These are phyloP conservation scores for Chionis minor DNA, from an alignment of 2,113 vertebrate species.

Conservation along the genomic window DNA sequence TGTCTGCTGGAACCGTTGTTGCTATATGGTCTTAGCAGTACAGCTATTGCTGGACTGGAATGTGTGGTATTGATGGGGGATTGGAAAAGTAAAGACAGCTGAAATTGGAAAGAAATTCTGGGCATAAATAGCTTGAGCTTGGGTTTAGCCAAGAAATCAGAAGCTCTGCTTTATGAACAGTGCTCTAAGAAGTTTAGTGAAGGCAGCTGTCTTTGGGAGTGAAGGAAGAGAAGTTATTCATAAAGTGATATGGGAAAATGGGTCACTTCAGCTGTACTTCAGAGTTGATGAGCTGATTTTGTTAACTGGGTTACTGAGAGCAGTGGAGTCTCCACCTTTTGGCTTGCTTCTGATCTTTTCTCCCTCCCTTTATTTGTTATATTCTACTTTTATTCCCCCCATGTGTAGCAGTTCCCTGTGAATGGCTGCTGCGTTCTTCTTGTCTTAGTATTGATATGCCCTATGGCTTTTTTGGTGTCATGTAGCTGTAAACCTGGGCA, in stretches of 20 bases:
- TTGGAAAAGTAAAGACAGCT: neutral
- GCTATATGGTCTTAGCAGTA: neutral
- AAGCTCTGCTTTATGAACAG: neutral
- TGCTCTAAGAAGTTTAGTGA: neutral
- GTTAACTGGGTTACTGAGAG: neutral
- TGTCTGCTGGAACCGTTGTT: neutral
- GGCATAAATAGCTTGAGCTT: neutral
- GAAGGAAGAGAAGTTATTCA: neutral
- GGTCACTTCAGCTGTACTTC: neutral
- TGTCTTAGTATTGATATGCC: neutral
- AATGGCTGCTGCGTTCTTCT: neutral
- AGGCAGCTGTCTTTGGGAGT: neutral
- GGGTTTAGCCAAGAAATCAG: neutral
- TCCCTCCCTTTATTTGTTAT: neutral
- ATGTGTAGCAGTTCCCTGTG: neutral
- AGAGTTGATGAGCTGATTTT: neutral
- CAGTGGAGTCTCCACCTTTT: neutral
- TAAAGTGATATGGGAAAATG: neutral
- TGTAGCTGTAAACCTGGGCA: neutral
- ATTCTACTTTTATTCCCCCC: neutral
- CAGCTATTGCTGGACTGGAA: neutral
- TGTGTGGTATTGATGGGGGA: neutral
- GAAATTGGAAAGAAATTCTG: neutral
- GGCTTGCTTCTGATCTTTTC: neutral
- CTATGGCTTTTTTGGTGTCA: neutral